These are phyloP conservation scores for Pipistrellus pygmaeus DNA, from an alignment of 2,797 vertebrate species.

Conservation along the genomic window DNA sequence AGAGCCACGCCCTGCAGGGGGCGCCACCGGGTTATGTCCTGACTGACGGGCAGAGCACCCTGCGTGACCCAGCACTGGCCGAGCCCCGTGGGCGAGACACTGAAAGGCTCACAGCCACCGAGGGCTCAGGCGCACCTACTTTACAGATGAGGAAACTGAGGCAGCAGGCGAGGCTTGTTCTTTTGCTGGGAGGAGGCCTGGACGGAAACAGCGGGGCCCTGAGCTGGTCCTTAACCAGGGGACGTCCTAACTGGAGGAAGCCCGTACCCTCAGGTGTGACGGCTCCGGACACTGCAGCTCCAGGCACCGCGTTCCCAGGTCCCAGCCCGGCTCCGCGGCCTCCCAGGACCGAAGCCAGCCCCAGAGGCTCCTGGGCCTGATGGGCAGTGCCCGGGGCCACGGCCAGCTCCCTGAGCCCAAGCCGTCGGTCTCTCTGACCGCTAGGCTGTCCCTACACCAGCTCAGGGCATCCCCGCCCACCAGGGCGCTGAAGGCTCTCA, in stretches of 20 bases:
- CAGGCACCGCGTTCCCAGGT: neutral
- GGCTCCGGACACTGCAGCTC: rapidly evolving
- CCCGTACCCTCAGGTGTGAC: neutral
- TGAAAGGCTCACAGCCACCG: neutral
- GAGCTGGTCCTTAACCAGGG: too few species aligned
- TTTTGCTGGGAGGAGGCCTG: neutral
- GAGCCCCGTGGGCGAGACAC: rapidly evolving
- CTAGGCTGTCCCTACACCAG: neutral
- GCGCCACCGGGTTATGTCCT: neutral
- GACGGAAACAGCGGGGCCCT: neutral
- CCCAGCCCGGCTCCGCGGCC: neutral
- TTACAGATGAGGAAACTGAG: neutral
- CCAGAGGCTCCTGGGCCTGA: too few species aligned
- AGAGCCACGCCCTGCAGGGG: neutral
- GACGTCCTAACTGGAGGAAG: rapidly evolving
- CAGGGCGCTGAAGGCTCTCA: too few species aligned
- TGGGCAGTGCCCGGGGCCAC: neutral
- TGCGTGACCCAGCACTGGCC: neutral
- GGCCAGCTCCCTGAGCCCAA: neutral
- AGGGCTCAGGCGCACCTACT: rapidly evolving
- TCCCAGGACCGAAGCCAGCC: rapidly evolving
- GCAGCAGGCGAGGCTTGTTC: neutral
- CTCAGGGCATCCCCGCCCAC: rapidly evolving
- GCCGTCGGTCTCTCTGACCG: neutral
- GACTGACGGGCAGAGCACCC: rapidly evolving